Evolutionary conservation across 2,113 vertebrate genomes (phyloP).

Genomic region (Triplophysa dalaica): DNA sequence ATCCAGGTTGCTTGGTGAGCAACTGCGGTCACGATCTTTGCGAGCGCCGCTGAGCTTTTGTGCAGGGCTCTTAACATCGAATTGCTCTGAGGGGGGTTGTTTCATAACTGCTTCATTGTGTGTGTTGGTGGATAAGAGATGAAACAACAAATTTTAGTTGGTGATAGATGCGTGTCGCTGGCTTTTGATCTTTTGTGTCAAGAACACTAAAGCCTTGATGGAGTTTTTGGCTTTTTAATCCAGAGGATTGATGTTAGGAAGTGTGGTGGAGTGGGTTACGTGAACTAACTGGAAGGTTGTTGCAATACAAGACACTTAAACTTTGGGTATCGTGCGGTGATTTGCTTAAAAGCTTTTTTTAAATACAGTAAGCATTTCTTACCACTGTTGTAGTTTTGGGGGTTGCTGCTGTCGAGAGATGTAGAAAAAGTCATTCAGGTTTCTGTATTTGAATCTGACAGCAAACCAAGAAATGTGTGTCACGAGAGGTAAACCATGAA

Average conservation of each 20-base stretch:
- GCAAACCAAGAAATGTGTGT: neutral
- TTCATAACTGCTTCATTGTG: neutral
- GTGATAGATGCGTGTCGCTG: neutral
- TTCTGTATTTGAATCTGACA: neutral
- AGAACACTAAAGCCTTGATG: constrained; percentile 1
- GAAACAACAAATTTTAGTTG: neutral
- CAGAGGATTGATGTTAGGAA: neutral
- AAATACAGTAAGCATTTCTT: neutral
- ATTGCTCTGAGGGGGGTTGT: neutral
- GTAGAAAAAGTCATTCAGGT: neutral
- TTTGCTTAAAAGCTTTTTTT: neutral
- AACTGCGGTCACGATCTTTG: constrained; percentile 8
- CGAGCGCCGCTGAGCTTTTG: neutral
- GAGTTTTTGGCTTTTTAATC: neutral
- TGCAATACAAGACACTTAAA: neutral
- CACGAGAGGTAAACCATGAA: neutral
- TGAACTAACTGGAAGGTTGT: neutral
- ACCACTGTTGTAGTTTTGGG: neutral
- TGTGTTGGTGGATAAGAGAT: constrained; percentile 3
- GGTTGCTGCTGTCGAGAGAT: neutral
- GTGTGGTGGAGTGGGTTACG: neutral
- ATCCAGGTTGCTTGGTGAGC: neutral
- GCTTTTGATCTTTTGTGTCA: constrained; percentile 11
- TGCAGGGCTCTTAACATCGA: constrained; percentile 12
- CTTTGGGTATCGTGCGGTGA: neutral